phyloP scores from a whole-genome alignment of 2,113 vertebrate species.

The human region GRCh38 chr6:116902501-116903000 shows the following conservation, averaged over 20 bases:
- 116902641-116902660: conserved; percentile 4
- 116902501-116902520: background rate
- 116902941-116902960: conserved; percentile 51
- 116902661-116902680: background rate
- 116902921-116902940: conserved; percentile 70
- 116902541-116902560: background rate
- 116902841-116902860: conserved; percentile 60
- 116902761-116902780: conserved; percentile 66
- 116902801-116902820: conserved; percentile 68
- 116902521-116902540: background rate
- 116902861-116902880: conserved; percentile 27
- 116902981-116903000: conserved; percentile 48
- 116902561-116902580: background rate
- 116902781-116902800: conserved; percentile 65
- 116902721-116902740: conserved; percentile 38
- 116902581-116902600: background rate
- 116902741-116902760: conserved; percentile 27
- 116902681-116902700: conserved; percentile 40
- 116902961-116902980: conserved; percentile 60
- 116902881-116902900: conserved; percentile 72
- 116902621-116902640: background rate
- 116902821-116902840: conserved; percentile 75
- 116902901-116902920: conserved; percentile 66
- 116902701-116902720: conserved; percentile 32
- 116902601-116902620: background rate